Evolutionary conservation across 2,888 invertebrate genomes (phyloP).

Genomic region (Julus scanicus): DNA sequence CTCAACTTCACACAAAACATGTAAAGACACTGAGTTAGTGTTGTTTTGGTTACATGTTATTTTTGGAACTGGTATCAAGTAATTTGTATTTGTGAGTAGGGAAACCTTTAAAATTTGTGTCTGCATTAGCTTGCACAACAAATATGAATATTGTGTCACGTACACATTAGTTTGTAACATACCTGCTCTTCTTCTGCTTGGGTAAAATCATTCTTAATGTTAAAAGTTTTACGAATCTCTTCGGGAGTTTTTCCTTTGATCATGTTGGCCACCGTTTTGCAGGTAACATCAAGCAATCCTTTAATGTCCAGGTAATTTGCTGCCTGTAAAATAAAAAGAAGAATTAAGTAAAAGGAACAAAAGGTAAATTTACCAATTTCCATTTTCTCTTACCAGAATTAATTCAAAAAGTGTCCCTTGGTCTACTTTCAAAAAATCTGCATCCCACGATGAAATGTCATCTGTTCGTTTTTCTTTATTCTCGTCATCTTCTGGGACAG

Average conservation of each 20-base stretch:
- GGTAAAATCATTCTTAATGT: slow-evolving; percentile 96
- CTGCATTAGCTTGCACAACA: too few relatives aligned
- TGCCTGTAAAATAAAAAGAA: slow-evolving; percentile 69
- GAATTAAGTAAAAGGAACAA: neutral
- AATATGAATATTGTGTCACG: too few relatives aligned
- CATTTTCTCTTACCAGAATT: slow-evolving; percentile 73
- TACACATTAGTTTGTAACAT: too few relatives aligned
- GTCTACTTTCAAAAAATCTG: slow-evolving; percentile 98
- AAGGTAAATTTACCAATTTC: neutral
- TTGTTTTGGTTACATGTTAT: too few relatives aligned
- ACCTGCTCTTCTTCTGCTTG: slow-evolving; percentile 94
- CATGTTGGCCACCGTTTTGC: slow-evolving; percentile 98
- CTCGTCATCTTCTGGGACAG: slow-evolving; percentile 96
- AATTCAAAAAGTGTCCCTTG: slow-evolving; percentile 96
- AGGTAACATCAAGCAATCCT: slow-evolving; percentile 94
- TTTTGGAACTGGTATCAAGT: too few relatives aligned
- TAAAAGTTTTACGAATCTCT: slow-evolving; percentile 95
- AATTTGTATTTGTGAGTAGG: too few relatives aligned
- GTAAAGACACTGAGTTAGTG: too few relatives aligned
- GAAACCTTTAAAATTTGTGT: too few relatives aligned
- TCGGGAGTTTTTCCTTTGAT: slow-evolving; percentile 98
- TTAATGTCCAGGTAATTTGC: slow-evolving; percentile 97
- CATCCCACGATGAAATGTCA: slow-evolving; percentile 99
- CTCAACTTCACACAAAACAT: too few relatives aligned
- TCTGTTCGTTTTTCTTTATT: slow-evolving; percentile 98